Base-by-base conservation (phyloP, 2,113 vertebrate genomes). In the Chionomys nivalis region DNA sequence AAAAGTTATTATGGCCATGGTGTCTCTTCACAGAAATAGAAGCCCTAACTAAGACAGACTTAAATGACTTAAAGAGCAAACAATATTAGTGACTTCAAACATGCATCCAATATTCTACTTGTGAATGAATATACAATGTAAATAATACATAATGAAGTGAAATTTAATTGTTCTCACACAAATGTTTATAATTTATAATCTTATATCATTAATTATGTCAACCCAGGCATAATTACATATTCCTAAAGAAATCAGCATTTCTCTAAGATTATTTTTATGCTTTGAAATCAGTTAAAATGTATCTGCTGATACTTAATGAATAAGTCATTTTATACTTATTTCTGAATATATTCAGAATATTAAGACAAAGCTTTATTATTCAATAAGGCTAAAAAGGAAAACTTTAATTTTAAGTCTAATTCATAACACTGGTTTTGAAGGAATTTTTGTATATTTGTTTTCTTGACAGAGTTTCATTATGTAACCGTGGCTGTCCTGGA, bases 221-320 rank as follows among this genome's bases (percentile, higher is more conserved):
- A 87, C 44, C 55, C 58, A 58, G 3, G 49, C 5, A 61, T 63
- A 79, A n/a, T 89, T 33, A 39, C 33, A n/a, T 86, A 89, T 58
- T 87, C 87, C 88, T 28, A 61, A 94, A 73, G 23, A 90, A 75
- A 63, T 65, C 33, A 12, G 6, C 0, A 47, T 75, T 49, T 68
- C 63, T 88, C 85, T 33, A 78, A 79, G 78, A 5, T 83, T n/a
- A 87, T 28, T 91, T n/a, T n/a, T 49, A 89, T 55, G 16, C 94
- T 81, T 90, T 93, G 21, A 87, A 66, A 44, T 90, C 1, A 91
- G 7, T 89, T 8, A 91, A 78, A 93, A 79, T 81, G 2, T 36
- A 42, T 70, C 12, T 58, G 2, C 44, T 65, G n/a, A 83, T 68
- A 47, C 68, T 79, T 90, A 90, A 58, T 86, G 23, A 85, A 75